Evolutionary conservation across 2,113 vertebrate species (phyloP), one percentile per base, ranked within the genome.

Genomic region (Brachyhypopomus occidentalis): DNA sequence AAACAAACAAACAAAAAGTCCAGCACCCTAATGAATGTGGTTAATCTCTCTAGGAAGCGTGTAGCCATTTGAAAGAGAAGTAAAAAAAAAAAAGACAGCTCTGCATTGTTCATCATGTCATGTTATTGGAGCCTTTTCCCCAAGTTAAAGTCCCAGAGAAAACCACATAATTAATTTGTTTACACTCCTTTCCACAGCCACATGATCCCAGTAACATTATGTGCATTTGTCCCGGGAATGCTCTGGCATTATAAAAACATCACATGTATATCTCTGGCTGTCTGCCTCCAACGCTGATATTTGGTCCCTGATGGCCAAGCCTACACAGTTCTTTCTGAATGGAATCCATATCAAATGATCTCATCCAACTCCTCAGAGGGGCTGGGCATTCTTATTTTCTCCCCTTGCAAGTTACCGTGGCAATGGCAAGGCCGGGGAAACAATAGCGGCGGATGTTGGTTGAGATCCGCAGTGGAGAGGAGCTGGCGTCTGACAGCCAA

Each of bases 211-310:
- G 19, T 55, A 80, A 81, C 75, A 85, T 86, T 60, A 77, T 60
- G 41, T 71, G 81, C 85, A 87, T 87, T 88, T 72, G 85, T 87
- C 76, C 63, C 63, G 41, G 80, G 81, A 77, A 80, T 79, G 81
- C 77, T 85, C 86, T 63, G 76, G 74, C 79, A 86, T 60, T 85
- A 81, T 81, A 70, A 81, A 85, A 81, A 84, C 80, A 83, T 83
- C 84, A 85, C 77, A 81, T 79, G 69, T 77, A 85, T 87, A 74
- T 89, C 66, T 56, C 86, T 83, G 34, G 72, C 77, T 70, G 82
- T 83, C 81, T 83, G 81, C 84, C 84, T 84, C 56, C 69, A 20
- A 72, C 86, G 81, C 82, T 77, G 74, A 86, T 88, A 80, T 83
- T 58, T 59, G 82, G 72, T 79, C 83, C 76, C 82, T 84, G 38